Base-by-base conservation (phyloP, 1,140 invertebrate species). In the Triops longicaudatus region DNA sequence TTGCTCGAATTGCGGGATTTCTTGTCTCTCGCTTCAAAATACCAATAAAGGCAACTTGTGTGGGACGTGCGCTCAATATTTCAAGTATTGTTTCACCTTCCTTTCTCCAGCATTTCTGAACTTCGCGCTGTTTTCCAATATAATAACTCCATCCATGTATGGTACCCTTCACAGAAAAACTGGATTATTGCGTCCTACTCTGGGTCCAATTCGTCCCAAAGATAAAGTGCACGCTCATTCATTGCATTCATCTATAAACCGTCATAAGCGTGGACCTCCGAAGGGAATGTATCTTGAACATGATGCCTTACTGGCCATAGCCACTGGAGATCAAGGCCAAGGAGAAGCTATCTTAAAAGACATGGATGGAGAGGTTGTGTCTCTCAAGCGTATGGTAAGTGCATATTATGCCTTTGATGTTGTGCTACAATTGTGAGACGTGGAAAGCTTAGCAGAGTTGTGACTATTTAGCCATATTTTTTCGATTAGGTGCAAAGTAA, bases 231-330 rank as follows among this genome's bases (percentile, higher is more conserved):
- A 42, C 26, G 41, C 73, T 73, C 41, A 37, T 73, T 73, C 28
- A 14, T 73, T 73, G 28, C 73, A 37, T 27, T 72, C 78, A 17
- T 78, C 78, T 41, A 71, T 89, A 81, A 89, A 90, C 84, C 89
- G 92, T 73, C 91, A 95, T 87, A 96, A 96, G 86, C 89, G 94
- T 82, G 94, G 94, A 83, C 93, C 96, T 79, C 96, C 96, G 41
- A 90, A 93, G 79, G 96, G 96, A 84, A 97, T 99, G 91, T 94
- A 96, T 86, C 92, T 98, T 83, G 97, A 96, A 88, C 93, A 97
- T 84, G 96, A 98, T 84, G 96, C 98, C 88, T 88, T 98, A 81
- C 90, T 93, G 77, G 90, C 92, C 73, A 90, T 98, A 86, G 95
- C 94, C 43, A 90, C 89, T 72, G 83, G 88, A 82, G 85, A 89